A percentile compares a stretch with the other conserved stretches of the same genome.
These are phyloP conservation scores for Dastarcus helophoroides DNA, from an alignment of 2,888 invertebrate genomes.

Conservation along the genomic window DNA sequence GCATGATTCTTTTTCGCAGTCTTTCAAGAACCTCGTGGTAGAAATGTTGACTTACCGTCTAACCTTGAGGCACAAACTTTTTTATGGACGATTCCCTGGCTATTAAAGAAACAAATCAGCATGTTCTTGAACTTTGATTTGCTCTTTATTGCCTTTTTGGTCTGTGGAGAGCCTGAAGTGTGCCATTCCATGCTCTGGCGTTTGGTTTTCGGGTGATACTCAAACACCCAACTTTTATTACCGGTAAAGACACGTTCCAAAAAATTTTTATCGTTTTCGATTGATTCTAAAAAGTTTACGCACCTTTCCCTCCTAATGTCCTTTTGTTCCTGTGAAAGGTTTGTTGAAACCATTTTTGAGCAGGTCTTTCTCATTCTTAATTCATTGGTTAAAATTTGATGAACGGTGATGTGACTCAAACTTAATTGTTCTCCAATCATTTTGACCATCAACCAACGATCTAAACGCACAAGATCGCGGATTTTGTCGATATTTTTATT, in stretches of 20 bases:
- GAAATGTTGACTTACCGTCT: no score
- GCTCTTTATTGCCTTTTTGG: slow-evolving; percentile 11
- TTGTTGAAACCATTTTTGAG: slow-evolving; percentile 14
- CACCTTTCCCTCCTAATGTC: slow-evolving; percentile 9
- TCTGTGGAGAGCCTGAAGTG: slow-evolving; percentile 6
- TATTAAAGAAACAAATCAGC: slow-evolving; percentile 10
- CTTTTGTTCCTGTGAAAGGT: slow-evolving; percentile 12
- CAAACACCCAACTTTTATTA: slow-evolving; percentile 11
- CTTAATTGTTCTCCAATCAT: slow-evolving; percentile 16
- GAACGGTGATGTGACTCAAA: slow-evolving; percentile 16
- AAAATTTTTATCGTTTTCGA: slow-evolving; percentile 7
- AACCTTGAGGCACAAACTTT: no score
- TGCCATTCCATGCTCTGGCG: slow-evolving; percentile 11
- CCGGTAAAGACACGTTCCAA: slow-evolving; percentile 11
- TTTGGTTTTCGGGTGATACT: slow-evolving; percentile 14
- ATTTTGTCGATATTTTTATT: slow-evolving; percentile 18
- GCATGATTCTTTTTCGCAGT: no score
- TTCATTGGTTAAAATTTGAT: slow-evolving; percentile 17
- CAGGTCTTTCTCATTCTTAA: slow-evolving; percentile 13
- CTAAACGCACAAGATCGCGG: slow-evolving; percentile 15
- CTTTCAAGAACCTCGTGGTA: no score
- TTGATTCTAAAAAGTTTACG: slow-evolving; percentile 10
- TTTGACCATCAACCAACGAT: slow-evolving; percentile 16
- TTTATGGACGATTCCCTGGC: no score
- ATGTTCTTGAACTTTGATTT: slow-evolving; percentile 11